Conservation (phyloP, 2,113 vertebrate genomes). For the Chloebia gouldiae region DNA sequence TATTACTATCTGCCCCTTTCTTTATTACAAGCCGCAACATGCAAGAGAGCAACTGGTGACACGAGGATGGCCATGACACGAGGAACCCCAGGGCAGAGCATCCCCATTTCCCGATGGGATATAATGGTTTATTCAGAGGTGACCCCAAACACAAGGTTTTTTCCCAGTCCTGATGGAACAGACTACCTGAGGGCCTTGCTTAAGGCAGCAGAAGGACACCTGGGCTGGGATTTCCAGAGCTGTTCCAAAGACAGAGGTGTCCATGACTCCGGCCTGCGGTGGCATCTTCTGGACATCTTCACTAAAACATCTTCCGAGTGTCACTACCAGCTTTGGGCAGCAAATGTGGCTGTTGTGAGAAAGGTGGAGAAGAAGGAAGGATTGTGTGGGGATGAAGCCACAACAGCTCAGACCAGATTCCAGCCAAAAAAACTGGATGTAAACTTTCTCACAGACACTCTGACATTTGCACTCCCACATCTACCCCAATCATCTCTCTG, state of each 20-base stretch:
- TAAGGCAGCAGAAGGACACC: background rate
- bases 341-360: background rate
- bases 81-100: background rate
- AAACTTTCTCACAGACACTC: background rate
- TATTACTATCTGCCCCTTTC: background rate
- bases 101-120: accelerated
- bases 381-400: too few species aligned
- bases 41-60: background rate
- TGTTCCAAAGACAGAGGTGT: background rate
- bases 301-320: background rate
- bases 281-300: background rate
- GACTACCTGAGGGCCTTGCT: background rate
- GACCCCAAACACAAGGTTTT: background rate
- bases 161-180: background rate
- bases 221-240: background rate
- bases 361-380: background rate
- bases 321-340: background rate
- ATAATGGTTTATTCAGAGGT: background rate
- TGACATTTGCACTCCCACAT: background rate
- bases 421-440: background rate
- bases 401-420: background rate
- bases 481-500: background rate
- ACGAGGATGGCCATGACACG: accelerated
- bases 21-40: background rate
- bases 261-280: accelerated